phyloP scores from a whole-genome alignment of 2,888 invertebrate genomes.

The Plebejus melissa region DNA sequence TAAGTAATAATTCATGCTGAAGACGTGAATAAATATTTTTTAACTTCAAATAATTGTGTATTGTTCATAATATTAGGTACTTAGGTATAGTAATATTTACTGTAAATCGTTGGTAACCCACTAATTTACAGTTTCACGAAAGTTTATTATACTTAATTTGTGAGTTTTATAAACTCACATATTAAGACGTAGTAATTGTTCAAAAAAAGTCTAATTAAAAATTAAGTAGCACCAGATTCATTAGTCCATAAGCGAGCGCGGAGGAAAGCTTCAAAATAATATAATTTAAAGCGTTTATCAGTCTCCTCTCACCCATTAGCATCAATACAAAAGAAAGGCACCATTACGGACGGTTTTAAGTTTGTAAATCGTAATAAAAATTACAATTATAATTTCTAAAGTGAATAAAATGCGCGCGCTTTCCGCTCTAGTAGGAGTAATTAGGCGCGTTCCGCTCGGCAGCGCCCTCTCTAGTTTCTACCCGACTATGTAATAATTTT shows the following conservation, averaged over 20 bases:
- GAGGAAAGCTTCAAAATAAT: conserved; percentile 8
- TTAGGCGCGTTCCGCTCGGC: conserved; percentile 71
- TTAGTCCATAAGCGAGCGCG: background rate
- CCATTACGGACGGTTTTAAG: conserved; percentile 17
- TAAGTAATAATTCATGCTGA: no score
- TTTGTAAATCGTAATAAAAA: conserved; percentile 27
- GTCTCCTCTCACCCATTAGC: conserved; percentile 25
- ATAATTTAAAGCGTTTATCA: background rate
- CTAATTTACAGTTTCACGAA: background rate
- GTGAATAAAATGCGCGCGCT: conserved; percentile 55
- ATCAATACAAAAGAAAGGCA: conserved; percentile 27
- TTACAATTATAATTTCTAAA: conserved; percentile 45
- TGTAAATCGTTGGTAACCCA: background rate
- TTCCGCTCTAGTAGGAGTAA: conserved; percentile 72
- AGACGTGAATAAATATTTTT: background rate
- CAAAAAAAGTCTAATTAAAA: conserved; percentile 15
- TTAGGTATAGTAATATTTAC: background rate
- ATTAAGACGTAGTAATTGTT: background rate
- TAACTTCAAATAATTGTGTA: background rate
- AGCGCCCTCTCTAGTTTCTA: conserved; percentile 63
- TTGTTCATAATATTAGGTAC: background rate
- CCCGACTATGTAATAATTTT: conserved; percentile 56
- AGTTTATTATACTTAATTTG: no score
- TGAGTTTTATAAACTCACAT: background rate
- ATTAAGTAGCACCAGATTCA: conserved; percentile 1